These are phyloP conservation scores for Blastomussa wellsi DNA, from an alignment of 92 coral and sea anemone genomes.

Conservation along the genomic window DNA sequence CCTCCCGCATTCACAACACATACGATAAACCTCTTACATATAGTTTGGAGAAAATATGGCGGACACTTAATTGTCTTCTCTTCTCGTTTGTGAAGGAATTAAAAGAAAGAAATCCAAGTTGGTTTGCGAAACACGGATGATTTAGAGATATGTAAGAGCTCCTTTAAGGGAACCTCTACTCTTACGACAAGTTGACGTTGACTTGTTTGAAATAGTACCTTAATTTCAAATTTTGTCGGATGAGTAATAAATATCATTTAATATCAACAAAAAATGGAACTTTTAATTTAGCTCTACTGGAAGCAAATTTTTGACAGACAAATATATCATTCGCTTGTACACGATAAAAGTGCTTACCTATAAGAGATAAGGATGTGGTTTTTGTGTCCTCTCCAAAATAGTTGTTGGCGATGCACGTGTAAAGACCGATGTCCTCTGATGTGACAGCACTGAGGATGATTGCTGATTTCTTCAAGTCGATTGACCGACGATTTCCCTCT, in stretches of 20 bases:
- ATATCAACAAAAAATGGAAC: no score
- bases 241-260: no score
- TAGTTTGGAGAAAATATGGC: neutral
- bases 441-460: slow-evolving; percentile 62
- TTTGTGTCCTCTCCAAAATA: slow-evolving; percentile 68
- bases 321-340: neutral
- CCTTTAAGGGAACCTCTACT: no score
- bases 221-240: no score
- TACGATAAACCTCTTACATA: no score
- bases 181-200: no score
- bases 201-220: no score
- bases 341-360: slow-evolving; percentile 57
- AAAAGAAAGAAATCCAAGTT: no score
- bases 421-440: slow-evolving; percentile 65
- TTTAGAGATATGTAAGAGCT: no score
- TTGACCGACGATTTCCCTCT: slow-evolving; percentile 26
- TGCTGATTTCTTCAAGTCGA: slow-evolving; percentile 45
- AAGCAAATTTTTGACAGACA: neutral
- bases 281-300: neutral
- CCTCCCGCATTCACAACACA: no score
- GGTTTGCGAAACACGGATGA: no score
- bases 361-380: slow-evolving; percentile 61
- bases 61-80: neutral
- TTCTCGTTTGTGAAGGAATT: no score
- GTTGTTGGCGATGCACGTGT: slow-evolving; percentile 86